Evolutionary conservation across 2,113 vertebrate genomes (phyloP).

Genomic region (Sterrhoptilus dennistouni): DNA sequence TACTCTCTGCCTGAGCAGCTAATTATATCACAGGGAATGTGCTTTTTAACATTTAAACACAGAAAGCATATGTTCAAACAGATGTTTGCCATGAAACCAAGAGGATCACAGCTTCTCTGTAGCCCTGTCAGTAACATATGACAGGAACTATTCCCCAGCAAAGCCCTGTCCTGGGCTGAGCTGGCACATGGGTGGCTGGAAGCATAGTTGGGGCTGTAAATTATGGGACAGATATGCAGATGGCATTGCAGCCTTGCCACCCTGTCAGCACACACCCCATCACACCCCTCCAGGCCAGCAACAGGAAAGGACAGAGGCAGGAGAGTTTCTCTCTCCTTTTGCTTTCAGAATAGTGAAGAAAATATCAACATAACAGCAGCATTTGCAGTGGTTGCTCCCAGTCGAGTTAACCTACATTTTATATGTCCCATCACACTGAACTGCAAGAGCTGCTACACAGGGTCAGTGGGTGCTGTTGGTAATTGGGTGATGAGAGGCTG

Average conservation of each 20-base stretch:
- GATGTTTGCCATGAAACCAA: constrained; percentile 45
- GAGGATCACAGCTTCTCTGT: background rate
- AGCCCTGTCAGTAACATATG: rapidly evolving
- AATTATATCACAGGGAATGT: background rate
- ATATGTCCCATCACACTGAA: background rate
- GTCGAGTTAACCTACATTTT: background rate
- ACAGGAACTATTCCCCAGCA: background rate
- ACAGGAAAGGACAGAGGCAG: background rate
- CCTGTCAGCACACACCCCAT: background rate
- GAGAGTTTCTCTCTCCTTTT: background rate
- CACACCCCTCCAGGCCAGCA: background rate
- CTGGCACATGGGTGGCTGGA: background rate
- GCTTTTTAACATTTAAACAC: constrained; percentile 43
- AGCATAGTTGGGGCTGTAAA: background rate
- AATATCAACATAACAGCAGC: background rate
- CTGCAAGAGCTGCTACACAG: background rate
- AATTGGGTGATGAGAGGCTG: background rate
- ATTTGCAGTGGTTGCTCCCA: background rate
- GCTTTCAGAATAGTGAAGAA: background rate
- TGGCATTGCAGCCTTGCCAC: rapidly evolving
- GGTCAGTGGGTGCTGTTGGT: rapidly evolving
- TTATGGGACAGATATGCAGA: background rate
- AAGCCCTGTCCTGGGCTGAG: rapidly evolving
- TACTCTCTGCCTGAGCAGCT: constrained; percentile 20
- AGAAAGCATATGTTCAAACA: constrained; percentile 27